phyloP scores from a whole-genome alignment of 2,888 invertebrate genomes.

The Perizoma flavofasciatum region DNA sequence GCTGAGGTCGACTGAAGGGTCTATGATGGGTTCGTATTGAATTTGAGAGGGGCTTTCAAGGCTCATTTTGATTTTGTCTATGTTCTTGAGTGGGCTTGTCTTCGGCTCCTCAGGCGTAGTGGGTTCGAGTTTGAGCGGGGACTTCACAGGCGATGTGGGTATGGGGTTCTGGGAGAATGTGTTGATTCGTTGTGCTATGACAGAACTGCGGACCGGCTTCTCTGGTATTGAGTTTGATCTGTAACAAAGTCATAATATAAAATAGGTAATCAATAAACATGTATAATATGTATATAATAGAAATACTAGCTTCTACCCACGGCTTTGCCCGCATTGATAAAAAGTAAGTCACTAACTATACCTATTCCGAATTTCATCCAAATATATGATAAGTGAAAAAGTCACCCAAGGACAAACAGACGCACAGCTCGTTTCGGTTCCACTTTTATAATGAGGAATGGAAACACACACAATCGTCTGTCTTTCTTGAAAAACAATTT shows the following conservation, averaged over 20 bases:
- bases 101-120: conserved; percentile 49
- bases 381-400: no score
- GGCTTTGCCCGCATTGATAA: no score
- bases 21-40: conserved; percentile 78
- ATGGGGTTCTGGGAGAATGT: conserved; percentile 68
- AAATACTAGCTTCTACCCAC: no score
- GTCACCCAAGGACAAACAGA: no score
- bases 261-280: no score
- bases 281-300: no score
- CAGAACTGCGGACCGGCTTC: conserved; percentile 87
- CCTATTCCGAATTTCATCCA: no score
- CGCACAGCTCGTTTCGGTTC: no score
- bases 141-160: conserved; percentile 51
- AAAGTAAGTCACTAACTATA: no score
- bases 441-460: no score
- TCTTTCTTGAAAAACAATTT: no score
- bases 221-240: conserved; percentile 81
- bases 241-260: conserved; percentile 16
- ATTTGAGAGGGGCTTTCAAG: conserved; percentile 78
- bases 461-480: no score
- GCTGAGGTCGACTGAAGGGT: conserved; percentile 68
- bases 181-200: conserved; percentile 86
- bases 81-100: conserved; percentile 74
- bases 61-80: conserved; percentile 79
- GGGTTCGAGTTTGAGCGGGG: conserved; percentile 49